Percentiles rank a stretch among this genome's conserved stretches.
These are phyloP conservation scores for Cromileptes altivelis DNA, from an alignment of 2,113 vertebrate species.

Conservation along the genomic window DNA sequence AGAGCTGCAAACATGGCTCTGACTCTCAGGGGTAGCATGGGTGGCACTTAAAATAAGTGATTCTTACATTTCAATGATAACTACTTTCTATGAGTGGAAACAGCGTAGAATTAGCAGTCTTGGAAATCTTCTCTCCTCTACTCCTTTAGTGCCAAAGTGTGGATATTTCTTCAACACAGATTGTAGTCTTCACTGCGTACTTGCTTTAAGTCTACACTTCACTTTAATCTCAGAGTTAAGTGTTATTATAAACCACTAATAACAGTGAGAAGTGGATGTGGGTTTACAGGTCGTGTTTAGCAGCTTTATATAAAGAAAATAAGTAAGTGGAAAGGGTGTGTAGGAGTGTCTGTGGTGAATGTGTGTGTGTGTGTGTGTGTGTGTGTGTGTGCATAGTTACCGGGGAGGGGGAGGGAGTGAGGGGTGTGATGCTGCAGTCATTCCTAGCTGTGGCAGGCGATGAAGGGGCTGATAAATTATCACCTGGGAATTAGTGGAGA, in stretches of 20 bases:
- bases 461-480: conserved; percentile 79
- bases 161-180: conserved; percentile 28
- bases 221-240: conserved; percentile 23
- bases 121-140: background rate
- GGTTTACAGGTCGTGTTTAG: conserved; percentile 36
- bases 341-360: conserved; percentile 31
- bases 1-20: too few relatives aligned
- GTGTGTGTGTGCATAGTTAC: conserved; percentile 76
- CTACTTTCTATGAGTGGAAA: background rate
- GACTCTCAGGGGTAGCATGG: background rate
- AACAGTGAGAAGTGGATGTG: conserved; percentile 46
- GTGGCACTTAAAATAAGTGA: conserved; percentile 1
- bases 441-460: conserved; percentile 86
- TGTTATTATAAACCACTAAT: conserved; percentile 64
- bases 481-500: conserved; percentile 76
- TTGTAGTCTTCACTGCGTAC: background rate
- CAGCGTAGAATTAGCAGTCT: background rate
- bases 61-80: background rate
- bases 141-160: background rate
- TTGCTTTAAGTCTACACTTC: conserved; percentile 7
- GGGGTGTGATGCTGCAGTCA: conserved; percentile 91
- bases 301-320: conserved; percentile 52
- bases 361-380: conserved; percentile 18
- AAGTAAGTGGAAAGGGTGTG: conserved; percentile 55
- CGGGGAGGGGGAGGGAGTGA: conserved; percentile 92